Conservation (phyloP, 2,113 vertebrate species). For the Falco punctatus region DNA sequence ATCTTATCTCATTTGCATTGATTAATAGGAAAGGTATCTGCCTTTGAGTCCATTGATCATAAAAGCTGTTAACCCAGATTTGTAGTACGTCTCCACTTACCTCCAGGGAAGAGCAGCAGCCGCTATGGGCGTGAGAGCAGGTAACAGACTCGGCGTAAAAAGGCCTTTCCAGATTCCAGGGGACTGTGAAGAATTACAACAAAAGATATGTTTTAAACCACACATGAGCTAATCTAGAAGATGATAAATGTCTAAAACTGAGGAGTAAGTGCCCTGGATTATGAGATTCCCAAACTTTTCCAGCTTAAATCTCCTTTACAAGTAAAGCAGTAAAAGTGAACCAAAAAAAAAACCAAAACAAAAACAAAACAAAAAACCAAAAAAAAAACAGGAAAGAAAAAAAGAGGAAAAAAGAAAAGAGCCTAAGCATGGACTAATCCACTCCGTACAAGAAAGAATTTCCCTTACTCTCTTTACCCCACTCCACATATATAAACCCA, state of each 20-base stretch:
- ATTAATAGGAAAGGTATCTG: slow-evolving; percentile 49
- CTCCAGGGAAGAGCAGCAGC: neutral
- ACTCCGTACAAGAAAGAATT: neutral
- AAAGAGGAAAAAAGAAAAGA: no score
- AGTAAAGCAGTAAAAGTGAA: neutral
- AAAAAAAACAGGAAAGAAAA: no score
- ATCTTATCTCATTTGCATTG: slow-evolving; percentile 35
- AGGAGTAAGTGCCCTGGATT: neutral
- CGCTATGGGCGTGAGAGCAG: neutral
- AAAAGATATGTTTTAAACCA: neutral
- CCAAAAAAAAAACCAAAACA: no score
- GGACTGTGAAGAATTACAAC: neutral
- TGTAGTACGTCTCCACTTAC: neutral
- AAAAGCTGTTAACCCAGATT: slow-evolving; percentile 42
- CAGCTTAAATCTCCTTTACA: neutral
- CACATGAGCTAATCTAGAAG: neutral
- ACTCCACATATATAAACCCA: neutral
- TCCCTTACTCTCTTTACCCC: neutral
- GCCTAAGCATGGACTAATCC: neutral
- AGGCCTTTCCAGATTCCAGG: neutral
- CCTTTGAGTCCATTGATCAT: slow-evolving; percentile 39
- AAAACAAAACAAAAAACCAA: no score
- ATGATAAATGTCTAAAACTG: neutral
- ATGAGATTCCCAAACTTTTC: neutral
- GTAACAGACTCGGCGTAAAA: neutral